These are phyloP conservation scores for Nannobrachium achirus DNA, from an alignment of 2,113 vertebrate genomes.

Conservation along the genomic window DNA sequence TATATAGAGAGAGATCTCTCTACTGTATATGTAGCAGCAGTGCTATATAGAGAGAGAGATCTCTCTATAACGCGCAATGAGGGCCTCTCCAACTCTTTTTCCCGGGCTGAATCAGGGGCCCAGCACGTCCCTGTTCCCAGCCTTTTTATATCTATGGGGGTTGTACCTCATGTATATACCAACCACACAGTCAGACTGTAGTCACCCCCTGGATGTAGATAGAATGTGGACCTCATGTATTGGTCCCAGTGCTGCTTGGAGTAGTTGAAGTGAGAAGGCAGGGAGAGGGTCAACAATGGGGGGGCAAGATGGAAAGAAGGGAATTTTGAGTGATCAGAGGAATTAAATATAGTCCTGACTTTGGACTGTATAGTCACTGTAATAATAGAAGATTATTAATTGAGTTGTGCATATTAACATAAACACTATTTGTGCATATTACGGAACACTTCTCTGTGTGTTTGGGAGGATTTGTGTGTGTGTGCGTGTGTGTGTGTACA, in stretches of 20 bases:
- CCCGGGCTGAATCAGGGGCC: too few relatives aligned
- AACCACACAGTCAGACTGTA: slow-evolving; percentile 47
- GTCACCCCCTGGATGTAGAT: slow-evolving; percentile 36
- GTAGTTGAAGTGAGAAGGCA: slow-evolving; percentile 12
- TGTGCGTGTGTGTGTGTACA: slow-evolving; percentile 13
- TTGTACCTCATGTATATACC: slow-evolving; percentile 53
- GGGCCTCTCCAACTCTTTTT: too few relatives aligned
- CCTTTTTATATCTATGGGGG: slow-evolving; percentile 29
- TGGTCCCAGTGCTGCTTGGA: slow-evolving; percentile 40
- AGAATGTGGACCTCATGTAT: slow-evolving; percentile 31
- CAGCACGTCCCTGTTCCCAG: too few relatives aligned
- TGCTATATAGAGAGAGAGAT: too few relatives aligned
- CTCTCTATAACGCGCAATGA: too few relatives aligned
- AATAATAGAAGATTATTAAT: slow-evolving; percentile 74
- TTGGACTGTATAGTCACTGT: slow-evolving; percentile 65
- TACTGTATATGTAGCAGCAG: too few relatives aligned
- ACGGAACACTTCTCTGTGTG: slow-evolving; percentile 58
- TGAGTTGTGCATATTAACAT: slow-evolving; percentile 74
- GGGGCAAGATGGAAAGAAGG: slow-evolving; percentile 33
- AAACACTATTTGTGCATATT: slow-evolving; percentile 53
- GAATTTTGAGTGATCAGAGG: slow-evolving; percentile 30
- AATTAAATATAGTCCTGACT: slow-evolving; percentile 41
- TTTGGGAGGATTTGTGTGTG: neutral
- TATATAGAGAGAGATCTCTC: too few relatives aligned
- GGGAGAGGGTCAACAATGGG: slow-evolving; percentile 1